Evolutionary conservation across 1,140 invertebrate genomes (phyloP).

Genomic region (Microvelia longipes): DNA sequence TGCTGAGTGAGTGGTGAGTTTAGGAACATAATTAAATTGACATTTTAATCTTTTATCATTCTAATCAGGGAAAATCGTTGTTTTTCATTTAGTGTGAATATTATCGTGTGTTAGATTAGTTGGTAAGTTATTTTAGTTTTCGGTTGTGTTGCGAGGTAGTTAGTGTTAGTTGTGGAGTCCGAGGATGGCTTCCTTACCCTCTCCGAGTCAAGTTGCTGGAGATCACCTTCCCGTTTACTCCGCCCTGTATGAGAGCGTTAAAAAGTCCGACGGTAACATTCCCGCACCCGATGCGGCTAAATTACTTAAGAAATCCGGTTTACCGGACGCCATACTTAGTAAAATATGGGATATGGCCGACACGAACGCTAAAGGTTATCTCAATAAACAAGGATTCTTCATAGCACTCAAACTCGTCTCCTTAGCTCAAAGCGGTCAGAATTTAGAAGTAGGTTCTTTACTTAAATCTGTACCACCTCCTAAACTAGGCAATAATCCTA

Average conservation of each 20-base stretch:
- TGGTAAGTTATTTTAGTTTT: too few relatives aligned
- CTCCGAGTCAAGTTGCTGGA: slow-evolving; percentile 42
- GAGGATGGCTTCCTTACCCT: slow-evolving; percentile 54
- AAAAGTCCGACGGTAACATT: slow-evolving; percentile 42
- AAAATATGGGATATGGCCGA: slow-evolving; percentile 91
- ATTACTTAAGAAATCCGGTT: slow-evolving; percentile 88
- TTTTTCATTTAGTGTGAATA: too few relatives aligned
- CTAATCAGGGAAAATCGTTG: too few relatives aligned
- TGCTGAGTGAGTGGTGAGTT: too few relatives aligned
- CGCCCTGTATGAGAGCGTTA: slow-evolving; percentile 4
- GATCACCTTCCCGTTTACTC: slow-evolving; percentile 1
- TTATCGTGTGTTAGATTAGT: too few relatives aligned
- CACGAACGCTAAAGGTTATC: slow-evolving; percentile 72
- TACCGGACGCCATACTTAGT: slow-evolving; percentile 76
- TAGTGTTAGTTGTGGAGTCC: too few relatives aligned
- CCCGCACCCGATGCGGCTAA: slow-evolving; percentile 80
- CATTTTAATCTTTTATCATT: too few relatives aligned
- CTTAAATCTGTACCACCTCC: slow-evolving; percentile 63
- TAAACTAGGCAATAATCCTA: slow-evolving; percentile 56
- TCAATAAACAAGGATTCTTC: slow-evolving; percentile 74
- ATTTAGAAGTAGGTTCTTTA: slow-evolving; percentile 65
- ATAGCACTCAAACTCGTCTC: slow-evolving; percentile 85
- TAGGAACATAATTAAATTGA: too few relatives aligned
- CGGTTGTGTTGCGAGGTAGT: too few relatives aligned
- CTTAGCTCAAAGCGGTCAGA: slow-evolving; percentile 72